Conservation (phyloP, 2,797 vertebrate species). For the Vireo griseus region DNA sequence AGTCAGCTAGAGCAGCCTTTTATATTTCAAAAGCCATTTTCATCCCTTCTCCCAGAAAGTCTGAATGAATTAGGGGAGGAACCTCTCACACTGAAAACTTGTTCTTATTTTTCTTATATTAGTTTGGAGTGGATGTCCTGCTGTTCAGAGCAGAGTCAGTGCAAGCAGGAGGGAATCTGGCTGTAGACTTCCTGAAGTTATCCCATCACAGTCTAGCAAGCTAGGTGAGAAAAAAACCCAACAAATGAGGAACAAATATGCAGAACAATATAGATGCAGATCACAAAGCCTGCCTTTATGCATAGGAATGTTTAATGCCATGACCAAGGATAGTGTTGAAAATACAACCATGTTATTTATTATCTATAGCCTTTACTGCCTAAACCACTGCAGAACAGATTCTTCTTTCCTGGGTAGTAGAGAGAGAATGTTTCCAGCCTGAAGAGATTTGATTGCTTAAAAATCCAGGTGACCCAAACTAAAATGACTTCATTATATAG, state of each 20-base stretch:
- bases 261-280: neutral
- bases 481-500: neutral
- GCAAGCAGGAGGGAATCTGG: neutral
- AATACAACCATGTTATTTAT: neutral
- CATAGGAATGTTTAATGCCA: neutral
- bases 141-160: neutral
- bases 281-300: neutral
- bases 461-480: neutral
- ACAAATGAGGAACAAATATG: neutral
- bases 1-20: neutral
- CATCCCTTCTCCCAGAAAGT: neutral
- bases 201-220: neutral
- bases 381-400: neutral
- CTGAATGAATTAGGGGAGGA: slow-evolving; percentile 3
- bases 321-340: neutral
- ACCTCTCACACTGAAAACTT: slow-evolving; percentile 2
- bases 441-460: neutral
- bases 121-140: neutral
- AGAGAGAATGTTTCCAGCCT: neutral
- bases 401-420: neutral
- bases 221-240: neutral
- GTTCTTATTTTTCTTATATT: slow-evolving; percentile 15
- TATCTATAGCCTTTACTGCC: neutral
- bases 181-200: neutral
- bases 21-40: slow-evolving; percentile 28